Percentiles rank a stretch among this genome's conserved stretches.
Conservation (phyloP, 64 coral and sea anemone genomes). For the Catalaphyllia jardinei region DNA sequence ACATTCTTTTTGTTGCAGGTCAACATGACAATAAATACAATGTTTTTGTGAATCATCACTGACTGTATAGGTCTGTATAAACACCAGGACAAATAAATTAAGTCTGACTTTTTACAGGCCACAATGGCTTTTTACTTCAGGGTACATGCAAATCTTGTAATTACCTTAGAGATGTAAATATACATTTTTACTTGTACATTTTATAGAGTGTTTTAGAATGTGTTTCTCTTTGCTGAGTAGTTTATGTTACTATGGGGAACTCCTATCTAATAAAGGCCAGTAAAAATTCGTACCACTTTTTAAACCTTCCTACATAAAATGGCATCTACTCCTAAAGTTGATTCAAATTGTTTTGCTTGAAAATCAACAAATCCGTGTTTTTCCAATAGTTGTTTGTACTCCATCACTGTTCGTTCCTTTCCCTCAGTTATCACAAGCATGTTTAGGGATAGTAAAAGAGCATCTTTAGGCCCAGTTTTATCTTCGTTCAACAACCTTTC, state of each 20-base stretch:
- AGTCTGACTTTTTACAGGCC: no score
- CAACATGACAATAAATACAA: neutral
- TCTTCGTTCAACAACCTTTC: conserved; percentile 69
- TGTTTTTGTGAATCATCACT: neutral
- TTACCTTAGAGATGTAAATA: no score
- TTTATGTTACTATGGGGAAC: no score
- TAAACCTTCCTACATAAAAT: conserved; percentile 37
- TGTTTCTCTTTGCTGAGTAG: neutral
- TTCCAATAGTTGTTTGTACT: conserved; percentile 62
- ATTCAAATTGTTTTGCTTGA: neutral
- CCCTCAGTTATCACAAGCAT: conserved; percentile 53
- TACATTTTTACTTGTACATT: no score
- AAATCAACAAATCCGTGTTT: conserved; percentile 82
- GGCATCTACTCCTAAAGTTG: neutral
- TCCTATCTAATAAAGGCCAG: no score
- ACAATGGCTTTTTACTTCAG: no score
- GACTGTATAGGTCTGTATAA: neutral
- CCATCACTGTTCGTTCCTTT: conserved; percentile 62
- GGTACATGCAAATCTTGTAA: no score
- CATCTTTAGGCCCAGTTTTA: conserved; percentile 59
- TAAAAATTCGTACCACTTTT: no score
- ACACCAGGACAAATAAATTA: neutral
- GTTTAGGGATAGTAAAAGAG: conserved; percentile 19
- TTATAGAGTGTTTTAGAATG: neutral
- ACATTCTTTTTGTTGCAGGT: neutral